Conservation (phyloP, 2,888 invertebrate genomes). For the Xestoiulus laeticollis region DNA sequence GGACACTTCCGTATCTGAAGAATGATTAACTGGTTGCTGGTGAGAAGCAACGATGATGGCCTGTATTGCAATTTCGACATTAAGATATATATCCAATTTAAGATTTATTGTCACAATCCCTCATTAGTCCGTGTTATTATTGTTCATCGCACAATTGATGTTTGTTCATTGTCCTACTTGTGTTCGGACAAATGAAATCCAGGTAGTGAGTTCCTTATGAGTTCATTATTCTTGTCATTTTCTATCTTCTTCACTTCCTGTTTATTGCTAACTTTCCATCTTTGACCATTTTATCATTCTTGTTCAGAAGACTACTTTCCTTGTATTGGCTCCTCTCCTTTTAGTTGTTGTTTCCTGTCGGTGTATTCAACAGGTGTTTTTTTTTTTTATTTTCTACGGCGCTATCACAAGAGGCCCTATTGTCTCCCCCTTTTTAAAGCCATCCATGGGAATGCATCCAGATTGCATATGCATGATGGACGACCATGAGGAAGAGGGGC, state of each 20-base stretch:
- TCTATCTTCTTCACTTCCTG: conserved; percentile 32
- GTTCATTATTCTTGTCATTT: conserved; percentile 23
- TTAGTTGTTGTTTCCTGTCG: background rate
- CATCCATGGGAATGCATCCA: conserved; percentile 21
- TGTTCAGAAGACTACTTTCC: conserved; percentile 4
- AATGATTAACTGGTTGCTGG: background rate
- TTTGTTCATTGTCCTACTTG: background rate
- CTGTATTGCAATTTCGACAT: too few relatives aligned
- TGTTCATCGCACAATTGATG: background rate
- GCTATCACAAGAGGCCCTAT: conserved; percentile 38
- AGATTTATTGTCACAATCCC: background rate
- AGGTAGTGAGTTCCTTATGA: background rate
- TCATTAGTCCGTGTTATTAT: background rate
- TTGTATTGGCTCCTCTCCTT: conserved; percentile 6
- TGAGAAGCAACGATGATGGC: background rate
- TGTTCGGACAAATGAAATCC: background rate
- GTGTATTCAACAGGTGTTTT: background rate
- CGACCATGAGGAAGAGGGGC: background rate
- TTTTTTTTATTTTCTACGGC: background rate
- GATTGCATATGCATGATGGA: conserved; percentile 41
- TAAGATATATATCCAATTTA: too few relatives aligned
- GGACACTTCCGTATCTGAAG: background rate
- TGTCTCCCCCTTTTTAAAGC: background rate
- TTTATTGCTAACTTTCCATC: conserved; percentile 23
- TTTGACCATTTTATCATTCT: background rate